These are phyloP conservation scores for Hoplostethus mediterraneus DNA, from an alignment of 2,797 vertebrate genomes.

Conservation along the genomic window DNA sequence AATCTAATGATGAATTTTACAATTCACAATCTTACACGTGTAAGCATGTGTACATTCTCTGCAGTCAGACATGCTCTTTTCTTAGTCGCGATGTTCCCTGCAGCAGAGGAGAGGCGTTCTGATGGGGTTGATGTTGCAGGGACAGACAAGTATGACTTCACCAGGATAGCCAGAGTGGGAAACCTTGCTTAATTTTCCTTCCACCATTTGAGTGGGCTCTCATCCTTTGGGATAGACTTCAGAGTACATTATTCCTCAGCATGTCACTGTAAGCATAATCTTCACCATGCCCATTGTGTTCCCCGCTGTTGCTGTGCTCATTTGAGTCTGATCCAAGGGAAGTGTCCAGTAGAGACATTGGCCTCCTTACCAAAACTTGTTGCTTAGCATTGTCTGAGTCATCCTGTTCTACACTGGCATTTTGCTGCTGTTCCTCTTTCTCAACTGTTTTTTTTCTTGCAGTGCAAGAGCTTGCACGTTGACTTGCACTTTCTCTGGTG, in stretches of 20 bases:
- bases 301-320: background rate
- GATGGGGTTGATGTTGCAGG: constrained; percentile 2
- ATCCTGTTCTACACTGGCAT: background rate
- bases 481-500: too few species aligned
- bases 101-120: background rate
- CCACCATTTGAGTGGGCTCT: background rate
- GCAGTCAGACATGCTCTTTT: too few species aligned
- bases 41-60: too few species aligned
- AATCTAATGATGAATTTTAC: too few species aligned
- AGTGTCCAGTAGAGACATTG: constrained; percentile 15
- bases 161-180: background rate
- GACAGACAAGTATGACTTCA: background rate
- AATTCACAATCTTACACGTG: too few species aligned
- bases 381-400: background rate
- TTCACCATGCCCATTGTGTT: background rate
- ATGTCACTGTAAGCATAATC: background rate
- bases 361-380: background rate
- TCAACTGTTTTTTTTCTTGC: background rate
- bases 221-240: background rate
- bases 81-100: too few species aligned
- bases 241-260: background rate
- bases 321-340: background rate
- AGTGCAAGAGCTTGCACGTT: background rate
- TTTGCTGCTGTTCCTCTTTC: background rate
- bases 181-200: background rate